Conservation (phyloP, 2,797 vertebrate species). For the Girardinus metallicus region DNA sequence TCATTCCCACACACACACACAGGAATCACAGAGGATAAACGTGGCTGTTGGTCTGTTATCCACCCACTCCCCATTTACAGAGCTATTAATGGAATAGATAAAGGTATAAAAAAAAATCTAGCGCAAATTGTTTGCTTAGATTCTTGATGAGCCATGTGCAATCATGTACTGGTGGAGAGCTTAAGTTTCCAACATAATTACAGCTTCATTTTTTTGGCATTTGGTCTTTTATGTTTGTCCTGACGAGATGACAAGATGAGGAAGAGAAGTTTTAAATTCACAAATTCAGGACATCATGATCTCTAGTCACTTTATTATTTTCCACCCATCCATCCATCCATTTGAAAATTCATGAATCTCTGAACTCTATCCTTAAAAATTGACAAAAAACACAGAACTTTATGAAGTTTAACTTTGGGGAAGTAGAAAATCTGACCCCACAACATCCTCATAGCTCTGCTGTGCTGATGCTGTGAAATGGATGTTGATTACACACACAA, state of each 20-base stretch:
- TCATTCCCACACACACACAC: conserved; percentile 17
- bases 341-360: neutral
- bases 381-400: neutral
- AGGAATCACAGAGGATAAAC: conserved; percentile 40
- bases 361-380: neutral
- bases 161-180: neutral
- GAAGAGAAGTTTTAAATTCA: neutral
- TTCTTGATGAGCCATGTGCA: conserved; percentile 20
- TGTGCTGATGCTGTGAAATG: neutral
- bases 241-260: neutral
- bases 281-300: neutral
- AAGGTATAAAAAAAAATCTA: conserved; percentile 19
- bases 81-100: conserved; percentile 41
- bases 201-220: neutral
- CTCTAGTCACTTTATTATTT: neutral
- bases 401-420: neutral
- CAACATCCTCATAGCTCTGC: neutral
- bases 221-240: neutral
- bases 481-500: neutral
- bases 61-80: conserved; percentile 39
- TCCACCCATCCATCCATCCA: neutral
- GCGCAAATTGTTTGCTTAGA: conserved; percentile 23
- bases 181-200: conserved; percentile 7
- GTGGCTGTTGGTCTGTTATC: conserved; percentile 36
- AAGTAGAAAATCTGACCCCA: neutral